These are phyloP conservation scores for Periophthalmus modestus DNA, from an alignment of 2,113 vertebrate species.

Conservation along the genomic window DNA sequence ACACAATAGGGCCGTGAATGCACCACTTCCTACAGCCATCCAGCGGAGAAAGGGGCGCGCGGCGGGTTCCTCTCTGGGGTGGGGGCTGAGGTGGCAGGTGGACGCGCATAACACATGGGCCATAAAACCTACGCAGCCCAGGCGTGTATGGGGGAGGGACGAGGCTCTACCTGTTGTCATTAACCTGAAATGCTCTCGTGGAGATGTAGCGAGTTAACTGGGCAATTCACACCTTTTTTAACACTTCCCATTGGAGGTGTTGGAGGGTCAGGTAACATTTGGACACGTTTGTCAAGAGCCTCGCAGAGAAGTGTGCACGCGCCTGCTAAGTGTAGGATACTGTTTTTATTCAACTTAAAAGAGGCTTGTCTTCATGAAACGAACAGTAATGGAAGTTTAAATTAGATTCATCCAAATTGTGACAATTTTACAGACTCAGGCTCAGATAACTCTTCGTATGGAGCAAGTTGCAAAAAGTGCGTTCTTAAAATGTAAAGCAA, in stretches of 20 bases:
- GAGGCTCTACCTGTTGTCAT: conserved; percentile 53
- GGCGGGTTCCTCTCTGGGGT: conserved; percentile 59
- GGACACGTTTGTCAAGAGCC: not conserved
- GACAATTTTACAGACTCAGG: not conserved
- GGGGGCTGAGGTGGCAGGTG: conserved; percentile 70
- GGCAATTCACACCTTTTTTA: conserved; percentile 28
- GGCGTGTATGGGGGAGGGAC: not conserved
- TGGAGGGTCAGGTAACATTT: not conserved
- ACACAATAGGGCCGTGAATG: conserved; percentile 74
- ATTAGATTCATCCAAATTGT: not conserved
- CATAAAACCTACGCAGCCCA: conserved; percentile 41
- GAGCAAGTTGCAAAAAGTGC: too few relatives aligned
- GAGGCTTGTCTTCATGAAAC: not conserved
- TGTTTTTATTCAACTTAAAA: not conserved
- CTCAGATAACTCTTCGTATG: not conserved
- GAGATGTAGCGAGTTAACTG: conserved; percentile 18
- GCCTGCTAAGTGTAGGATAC: not conserved
- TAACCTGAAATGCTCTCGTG: conserved; percentile 42
- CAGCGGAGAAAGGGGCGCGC: conserved; percentile 63
- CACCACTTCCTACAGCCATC: conserved; percentile 78
- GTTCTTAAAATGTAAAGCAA: not conserved
- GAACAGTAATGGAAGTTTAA: not conserved
- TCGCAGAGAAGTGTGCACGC: not conserved
- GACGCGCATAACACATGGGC: conserved; percentile 58
- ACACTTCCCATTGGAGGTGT: not conserved